phyloP scores from a whole-genome alignment of 2,113 vertebrate genomes.

The Phalacrocorax carbo region DNA sequence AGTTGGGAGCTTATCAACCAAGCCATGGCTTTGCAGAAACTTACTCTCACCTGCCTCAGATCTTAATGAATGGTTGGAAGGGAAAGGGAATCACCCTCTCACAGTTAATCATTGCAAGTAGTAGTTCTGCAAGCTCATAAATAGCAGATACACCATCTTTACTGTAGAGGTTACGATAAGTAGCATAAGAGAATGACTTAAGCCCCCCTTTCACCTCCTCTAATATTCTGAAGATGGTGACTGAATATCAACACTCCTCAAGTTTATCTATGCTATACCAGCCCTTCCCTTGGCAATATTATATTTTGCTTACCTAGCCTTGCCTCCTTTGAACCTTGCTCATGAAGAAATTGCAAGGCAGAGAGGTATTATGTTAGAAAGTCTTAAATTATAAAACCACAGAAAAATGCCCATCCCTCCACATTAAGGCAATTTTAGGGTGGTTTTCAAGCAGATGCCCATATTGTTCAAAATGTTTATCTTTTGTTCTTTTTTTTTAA shows the following conservation, averaged over 20 bases:
- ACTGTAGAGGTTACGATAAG: not conserved
- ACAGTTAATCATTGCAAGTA: not conserved
- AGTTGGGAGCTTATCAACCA: not conserved
- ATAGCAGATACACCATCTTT: not conserved
- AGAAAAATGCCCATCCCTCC: not conserved
- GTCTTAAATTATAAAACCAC: not conserved
- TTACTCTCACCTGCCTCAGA: not conserved
- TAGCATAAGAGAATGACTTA: not conserved
- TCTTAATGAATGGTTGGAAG: not conserved
- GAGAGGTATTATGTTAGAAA: not conserved
- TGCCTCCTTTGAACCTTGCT: not conserved
- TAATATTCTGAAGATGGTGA: not conserved
- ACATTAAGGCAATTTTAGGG: not conserved
- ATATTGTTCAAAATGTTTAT: not conserved
- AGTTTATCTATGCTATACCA: not conserved
- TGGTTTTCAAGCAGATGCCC: not conserved
- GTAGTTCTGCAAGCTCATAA: not conserved
- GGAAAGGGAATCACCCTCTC: not conserved
- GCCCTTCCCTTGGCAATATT: not conserved
- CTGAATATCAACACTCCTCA: not conserved
- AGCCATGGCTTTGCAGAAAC: not conserved
- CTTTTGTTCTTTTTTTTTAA: not conserved
- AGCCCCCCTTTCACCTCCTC: not conserved
- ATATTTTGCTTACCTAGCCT: not conserved
- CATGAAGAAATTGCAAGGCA: not conserved